phyloP scores from a whole-genome alignment of 2,888 invertebrate genomes.

The Argyra leucocephala region DNA sequence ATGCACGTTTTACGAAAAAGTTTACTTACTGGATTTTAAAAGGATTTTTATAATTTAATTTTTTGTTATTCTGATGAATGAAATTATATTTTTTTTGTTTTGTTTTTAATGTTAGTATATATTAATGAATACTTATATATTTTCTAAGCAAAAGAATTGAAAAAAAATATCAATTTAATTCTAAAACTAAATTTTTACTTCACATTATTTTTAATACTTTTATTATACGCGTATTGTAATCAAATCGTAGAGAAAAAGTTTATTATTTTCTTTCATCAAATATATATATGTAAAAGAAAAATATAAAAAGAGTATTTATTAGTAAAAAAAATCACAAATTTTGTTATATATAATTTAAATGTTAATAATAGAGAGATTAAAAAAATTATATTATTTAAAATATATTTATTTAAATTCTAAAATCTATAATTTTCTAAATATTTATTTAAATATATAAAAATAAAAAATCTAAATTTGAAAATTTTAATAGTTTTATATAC shows the following conservation, averaged over 20 bases:
- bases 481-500: no score
- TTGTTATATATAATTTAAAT: not conserved
- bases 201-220: not conserved
- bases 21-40: not conserved
- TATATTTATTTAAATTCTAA: not conserved
- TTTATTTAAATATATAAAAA: slow-evolving; percentile 13
- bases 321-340: slow-evolving; percentile 2
- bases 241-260: slow-evolving; percentile 6
- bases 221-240: not conserved
- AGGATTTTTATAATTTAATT: not conserved
- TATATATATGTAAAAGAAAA: not conserved
- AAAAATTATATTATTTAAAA: no score
- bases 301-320: not conserved
- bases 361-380: no score
- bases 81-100: no score
- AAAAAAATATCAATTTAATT: not conserved
- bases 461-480: slow-evolving; percentile 5
- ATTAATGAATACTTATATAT: no score
- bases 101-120: no score
- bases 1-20: no score
- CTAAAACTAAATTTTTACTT: not conserved
- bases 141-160: no score
- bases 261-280: slow-evolving; percentile 1
- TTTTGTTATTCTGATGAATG: no score
- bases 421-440: not conserved